Base-by-base conservation (phyloP, 2,113 vertebrate genomes). In the Sphyrna mokarran region DNA sequence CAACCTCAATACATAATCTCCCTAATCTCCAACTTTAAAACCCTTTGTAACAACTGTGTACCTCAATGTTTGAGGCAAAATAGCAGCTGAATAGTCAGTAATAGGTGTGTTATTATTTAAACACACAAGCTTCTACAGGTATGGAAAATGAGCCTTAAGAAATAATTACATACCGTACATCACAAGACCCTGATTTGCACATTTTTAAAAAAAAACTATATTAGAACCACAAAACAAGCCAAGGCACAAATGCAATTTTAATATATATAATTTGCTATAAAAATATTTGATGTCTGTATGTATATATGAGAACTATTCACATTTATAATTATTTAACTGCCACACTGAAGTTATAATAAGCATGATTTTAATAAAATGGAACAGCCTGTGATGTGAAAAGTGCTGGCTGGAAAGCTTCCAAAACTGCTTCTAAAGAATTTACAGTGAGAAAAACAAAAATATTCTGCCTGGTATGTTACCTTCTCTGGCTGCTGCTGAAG, bases 111-210 rank as follows among this genome's bases (percentile, higher is more conserved):
- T 48, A 48, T 95, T 72, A 95, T 72, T 72, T 76, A 95, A 72
- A 70, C 40, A 72, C 14, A 76, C n/a, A 94, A 29, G 94, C 54
- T 95, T 95, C 9, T 72, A 37, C 94, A 72, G 40, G 94, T 13
- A 95, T 72, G 68, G 40, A 54, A 72, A 29, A n/a, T 22, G 43
- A 33, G 26, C 70, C 54, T 95, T 43, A 29, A 54, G 69, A 9
- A 48, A 76, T 95, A 95, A 95, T 95, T 95, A 76, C 94, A 95
- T 33, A 72, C 66, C 66, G 54, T 33, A 54, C 48, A 72, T 95
- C 33, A 95, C 5, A 29, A 95, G 72, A 72, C 40, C 48, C 94
- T 72, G 69, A 95, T 95, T 72, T 95, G 94, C 68, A 54, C 40
- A 26, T 72, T 29, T 69, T 8, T 93, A 43, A 43, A 37, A 66